Evolutionary conservation across 2,888 invertebrate genomes (phyloP), one percentile per base, ranked within the genome.

Genomic region (Abrostola tripartita): DNA sequence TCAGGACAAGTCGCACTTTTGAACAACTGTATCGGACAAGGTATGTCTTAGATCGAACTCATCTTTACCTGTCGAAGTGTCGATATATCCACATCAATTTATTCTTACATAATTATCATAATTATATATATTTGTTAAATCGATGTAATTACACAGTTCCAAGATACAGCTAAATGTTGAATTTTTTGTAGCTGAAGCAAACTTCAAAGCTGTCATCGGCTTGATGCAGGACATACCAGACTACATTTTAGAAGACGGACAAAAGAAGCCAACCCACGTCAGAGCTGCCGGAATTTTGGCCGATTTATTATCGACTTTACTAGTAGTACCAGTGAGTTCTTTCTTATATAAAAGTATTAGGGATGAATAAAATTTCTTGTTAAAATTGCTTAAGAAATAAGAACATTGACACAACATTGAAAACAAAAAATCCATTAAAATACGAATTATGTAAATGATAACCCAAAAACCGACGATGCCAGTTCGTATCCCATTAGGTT

Each of bases 11-110:
- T 98, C 51, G 98, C 99, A 36, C 94, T 99, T 67, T 95, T 97
- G 62, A 98, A 98, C 95, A 96, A 97, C 82, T 99, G 99, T 87
- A 95, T 98, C 61, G 98, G 98, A 51, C 99, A 99, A 96, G 98
- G 98, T 98, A 88, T 6, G 59, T 42, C 42, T 42, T 37, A 11
- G 7, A 40, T 10, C 5, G 7, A 40, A 7, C 10, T 9, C 0
- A 10, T 24, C 24, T 24, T 24, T 2, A 24, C 24, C 24, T 24
- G 4, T 24, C 24, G 24, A 24, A 2, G 4, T 24, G 4, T 24
- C 24, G 24, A 24, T 24, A 24, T 24, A 24, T 24, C 24, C 24
- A 24, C 24, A 24, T 24, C 1, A 24, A 24, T 24, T 2, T 24
- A 24, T 24, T n/a, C n/a, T n/a, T n/a, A n/a, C n/a, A n/a, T n/a